Percentiles rank a stretch among this genome's conserved stretches.
phyloP scores from a whole-genome alignment of 2,888 invertebrate species.

The Drosophila sordidapex region DNA sequence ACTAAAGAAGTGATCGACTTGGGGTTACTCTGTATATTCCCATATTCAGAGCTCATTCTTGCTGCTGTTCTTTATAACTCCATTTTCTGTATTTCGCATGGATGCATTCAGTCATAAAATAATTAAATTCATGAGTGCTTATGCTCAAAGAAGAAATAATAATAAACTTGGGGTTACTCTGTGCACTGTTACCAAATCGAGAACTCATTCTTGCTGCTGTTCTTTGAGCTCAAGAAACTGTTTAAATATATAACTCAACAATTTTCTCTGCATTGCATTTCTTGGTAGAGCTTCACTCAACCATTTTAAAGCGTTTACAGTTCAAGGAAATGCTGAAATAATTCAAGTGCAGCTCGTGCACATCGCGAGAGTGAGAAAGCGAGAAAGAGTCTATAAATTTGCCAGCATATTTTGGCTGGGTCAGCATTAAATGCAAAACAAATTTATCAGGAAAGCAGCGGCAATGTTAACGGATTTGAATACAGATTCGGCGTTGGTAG shows the following conservation, averaged over 20 bases:
- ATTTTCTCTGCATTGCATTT: background rate
- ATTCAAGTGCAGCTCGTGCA: constrained; percentile 46
- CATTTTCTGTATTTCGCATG: background rate
- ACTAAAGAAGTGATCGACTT: background rate
- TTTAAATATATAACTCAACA: background rate
- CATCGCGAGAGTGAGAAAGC: background rate
- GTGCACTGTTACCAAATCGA: background rate
- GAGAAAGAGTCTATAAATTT: constrained; percentile 59
- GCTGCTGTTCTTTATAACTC: background rate
- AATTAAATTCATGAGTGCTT: background rate
- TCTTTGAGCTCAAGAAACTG: background rate
- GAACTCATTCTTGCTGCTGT: background rate
- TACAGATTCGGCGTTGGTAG: constrained; percentile 42
- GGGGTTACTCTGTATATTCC: background rate
- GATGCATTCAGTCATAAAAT: background rate
- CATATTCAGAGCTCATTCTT: background rate
- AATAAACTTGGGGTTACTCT: background rate
- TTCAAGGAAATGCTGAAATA: constrained; percentile 18
- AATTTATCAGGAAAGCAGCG: constrained; percentile 63
- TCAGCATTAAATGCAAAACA: constrained; percentile 66
- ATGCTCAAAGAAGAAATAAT: background rate
- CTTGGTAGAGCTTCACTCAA: background rate
- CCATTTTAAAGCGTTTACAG: background rate
- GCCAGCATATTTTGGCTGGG: constrained; percentile 58
- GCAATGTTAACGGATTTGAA: constrained; percentile 46